Base-by-base conservation (phyloP, 2,797 vertebrate genomes). In the Mormyrops attenuatus region DNA sequence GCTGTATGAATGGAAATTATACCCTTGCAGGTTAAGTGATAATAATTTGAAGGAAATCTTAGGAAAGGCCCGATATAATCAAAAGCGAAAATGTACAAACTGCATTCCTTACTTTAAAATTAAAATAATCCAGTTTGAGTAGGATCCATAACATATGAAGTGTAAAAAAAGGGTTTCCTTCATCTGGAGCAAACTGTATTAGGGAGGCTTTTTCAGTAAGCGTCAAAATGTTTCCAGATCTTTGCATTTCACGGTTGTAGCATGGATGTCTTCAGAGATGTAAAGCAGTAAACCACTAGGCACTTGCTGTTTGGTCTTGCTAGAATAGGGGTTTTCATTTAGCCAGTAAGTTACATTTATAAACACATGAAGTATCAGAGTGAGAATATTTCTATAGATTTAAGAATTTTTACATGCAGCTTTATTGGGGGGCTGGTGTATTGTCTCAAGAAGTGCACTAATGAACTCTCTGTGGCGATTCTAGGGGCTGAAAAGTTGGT, bases 1-100 rank as follows among this genome's bases (percentile, higher is more conserved):
- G 53, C 49, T 89, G 53, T 49, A 85, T 57, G 50, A 82, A 85
- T 85, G n/a, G 41, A 20, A 89, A 85, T 80, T 17, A 50, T 73
- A n/a, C 20, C 47, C 66, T 87, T 87, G 44, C 60, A 52, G 60
- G 63, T 49, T 13, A 77, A 69, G 60, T 13, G 47, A 13, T 57
- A 22, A 49, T 44, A 52, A 6, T 44, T 63, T 69, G 7, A 86
- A 22, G 57, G 20, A 86, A 30, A 38, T 22, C 3, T 34, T 4
- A n/a, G 47, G 15, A 55, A 89, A 17, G 30, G 3, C 7, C 26
- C 7, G 3, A 20, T 26, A 85, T 7, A 89, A 30, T 47, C 9
- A n/a, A 89, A 85, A 89, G 57, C 38, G 53, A 89, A 89, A 44
- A 55, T 26, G 13, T 53, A 77, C 20, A 13, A 44, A 11, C 3